Percentiles rank a stretch among this genome's conserved stretches.
Conservation (phyloP, 2,888 invertebrate species). For the Pyrgus malvae region DNA sequence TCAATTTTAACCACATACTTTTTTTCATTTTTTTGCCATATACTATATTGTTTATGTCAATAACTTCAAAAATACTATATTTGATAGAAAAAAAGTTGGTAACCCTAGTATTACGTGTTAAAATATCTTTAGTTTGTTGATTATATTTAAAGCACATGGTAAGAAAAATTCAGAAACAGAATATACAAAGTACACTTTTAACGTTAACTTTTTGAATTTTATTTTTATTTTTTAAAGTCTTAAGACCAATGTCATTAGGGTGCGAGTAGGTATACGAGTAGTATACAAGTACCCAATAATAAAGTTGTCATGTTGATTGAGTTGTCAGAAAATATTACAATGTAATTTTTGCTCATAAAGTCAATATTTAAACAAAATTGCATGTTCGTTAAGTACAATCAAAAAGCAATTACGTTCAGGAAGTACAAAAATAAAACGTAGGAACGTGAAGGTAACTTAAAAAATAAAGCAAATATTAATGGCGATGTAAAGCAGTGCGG, state of each 20-base stretch:
- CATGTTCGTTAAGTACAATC: slow-evolving; percentile 21
- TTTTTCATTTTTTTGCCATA: too few relatives aligned
- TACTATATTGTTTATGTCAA: too few relatives aligned
- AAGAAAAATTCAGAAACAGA: too few relatives aligned
- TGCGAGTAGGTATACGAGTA: neutral
- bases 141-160: too few relatives aligned
- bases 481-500: neutral
- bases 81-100: too few relatives aligned
- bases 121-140: too few relatives aligned
- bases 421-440: slow-evolving; percentile 8
- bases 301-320: slow-evolving; percentile 14
- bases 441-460: neutral
- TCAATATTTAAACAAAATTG: slow-evolving; percentile 19
- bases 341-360: slow-evolving; percentile 15
- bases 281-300: neutral
- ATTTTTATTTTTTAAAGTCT: neutral
- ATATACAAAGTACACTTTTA: too few relatives aligned
- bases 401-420: slow-evolving; percentile 22
- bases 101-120: too few relatives aligned
- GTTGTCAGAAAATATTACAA: slow-evolving; percentile 20
- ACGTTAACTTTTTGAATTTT: too few relatives aligned
- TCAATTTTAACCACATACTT: too few relatives aligned
- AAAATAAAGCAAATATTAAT: neutral
- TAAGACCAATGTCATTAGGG: neutral
- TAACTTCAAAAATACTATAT: too few relatives aligned